Base-by-base conservation (phyloP, 2,888 invertebrate genomes). In the Yponomeuta malinellus region DNA sequence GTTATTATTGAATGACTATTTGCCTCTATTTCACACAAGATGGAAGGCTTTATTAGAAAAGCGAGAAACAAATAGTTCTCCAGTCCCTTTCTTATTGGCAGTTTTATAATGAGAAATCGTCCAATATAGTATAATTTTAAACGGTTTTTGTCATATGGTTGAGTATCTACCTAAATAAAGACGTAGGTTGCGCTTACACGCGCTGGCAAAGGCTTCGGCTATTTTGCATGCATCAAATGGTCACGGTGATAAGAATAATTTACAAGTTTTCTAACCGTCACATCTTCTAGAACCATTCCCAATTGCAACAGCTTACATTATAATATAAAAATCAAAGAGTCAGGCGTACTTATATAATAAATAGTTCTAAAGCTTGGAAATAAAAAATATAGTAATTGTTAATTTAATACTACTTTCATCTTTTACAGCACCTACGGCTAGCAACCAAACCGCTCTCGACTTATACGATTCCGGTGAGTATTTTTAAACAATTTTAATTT, bases 361-460 rank as follows among this genome's bases (percentile, higher is more conserved):
- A 8, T 8, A 8, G 43, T 8, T 43, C 8, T 43, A 43, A 43
- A 43, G 43, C 43, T 43, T 43, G 0, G 6, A 43, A 43, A 8
- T 43, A 8, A 33, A 33, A 33, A 4, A 33, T 33, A 33, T 33
- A 43, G 43, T 43, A 6, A 43, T 8, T 43, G 3, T 8, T 43
- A 43, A 43, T 43, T 8, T 43, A 43, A 43, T 8, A 43, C 43
- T 43, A 8, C 43, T 43, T 43, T 43, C 6, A 43, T 71, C 2
- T 76, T 78, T 95, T 95, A 77, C 94, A 95, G 95, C 95, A 85
- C 95, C 95, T 75, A 89, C 95, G 78, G 83, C 94, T 74, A 92
- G 93, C 81, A 94, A 95, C 78, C 93, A 93, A 77, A 93, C 94
- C 74, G 93, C 94, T 79, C 86, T 95, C 83, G 94, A 95, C 85